Base-by-base conservation (phyloP, 1,140 invertebrate species). In the Heliconius hewitsoni region DNA sequence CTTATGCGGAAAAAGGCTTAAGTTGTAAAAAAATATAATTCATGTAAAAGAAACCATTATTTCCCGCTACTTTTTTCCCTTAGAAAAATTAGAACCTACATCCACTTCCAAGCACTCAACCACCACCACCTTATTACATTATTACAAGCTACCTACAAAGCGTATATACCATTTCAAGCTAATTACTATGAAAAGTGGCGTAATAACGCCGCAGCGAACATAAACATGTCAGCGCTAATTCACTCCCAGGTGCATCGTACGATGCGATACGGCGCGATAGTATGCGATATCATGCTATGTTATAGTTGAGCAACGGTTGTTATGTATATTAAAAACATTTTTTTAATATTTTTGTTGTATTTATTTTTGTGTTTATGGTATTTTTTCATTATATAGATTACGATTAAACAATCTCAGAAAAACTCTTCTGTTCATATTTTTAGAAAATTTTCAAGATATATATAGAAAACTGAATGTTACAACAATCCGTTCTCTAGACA, bases 141-240 rank as follows among this genome's bases (percentile, higher is more conserved):
- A 57, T 3, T 23, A 57, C 55, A 23, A 52, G 50, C 50, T 52
- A 57, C 52, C 52, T 57, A 57, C 55, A 23, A 23, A 57, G 55
- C 55, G 55, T 57, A 57, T 57, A 57, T 57, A 57, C 8, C 55
- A 57, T 57, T 57, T 11, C 55, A 23, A 57, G 55, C 55, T 80
- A 46, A 83, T 83, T 81, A 83, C 60, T 52, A 46, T 78, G 76
- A 66, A 77, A 80, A 75, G 76, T 75, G 73, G 8, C 71, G 76
- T 83, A 83, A 81, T 83, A 78, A 81, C 46, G 75, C 75, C 76
- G 66, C 73, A 72, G 60, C 66, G 72, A 60, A 77, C 82, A 85
- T 85, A 85, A 85, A 85, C 76, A 85, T 85, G 83, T 78, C 83
- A 79, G 57, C 73, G 81, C 82, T 85, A 85, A 83, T 81, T 77